Conservation (phyloP, 1,140 invertebrate species). For the Bombus haemorrhoidalis region DNA sequence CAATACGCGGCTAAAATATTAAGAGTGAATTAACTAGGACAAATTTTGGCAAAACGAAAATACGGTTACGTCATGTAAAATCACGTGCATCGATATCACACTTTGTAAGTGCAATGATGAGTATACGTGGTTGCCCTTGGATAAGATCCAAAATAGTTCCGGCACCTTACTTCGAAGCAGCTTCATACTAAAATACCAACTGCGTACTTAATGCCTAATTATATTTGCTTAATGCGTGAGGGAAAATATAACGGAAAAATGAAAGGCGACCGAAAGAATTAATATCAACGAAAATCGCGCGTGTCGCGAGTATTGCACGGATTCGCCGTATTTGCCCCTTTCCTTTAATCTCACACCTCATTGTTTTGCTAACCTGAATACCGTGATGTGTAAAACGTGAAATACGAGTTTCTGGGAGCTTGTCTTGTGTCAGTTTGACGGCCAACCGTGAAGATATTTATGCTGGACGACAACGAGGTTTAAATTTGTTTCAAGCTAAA, state of each 20-base stretch:
- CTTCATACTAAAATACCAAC: constrained; percentile 62
- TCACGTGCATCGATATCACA: constrained; percentile 56
- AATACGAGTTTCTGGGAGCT: constrained; percentile 37
- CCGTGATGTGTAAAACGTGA: constrained; percentile 20
- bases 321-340: neutral
- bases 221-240: constrained; percentile 33
- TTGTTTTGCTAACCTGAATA: constrained; percentile 55
- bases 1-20: neutral
- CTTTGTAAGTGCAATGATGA: constrained; percentile 55
- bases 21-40: neutral
- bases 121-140: constrained; percentile 65
- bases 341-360: constrained; percentile 40
- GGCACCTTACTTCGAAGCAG: constrained; percentile 55
- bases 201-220: constrained; percentile 61
- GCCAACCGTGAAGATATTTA: constrained; percentile 39
- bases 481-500: constrained; percentile 44
- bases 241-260: constrained; percentile 24
- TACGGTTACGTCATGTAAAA: constrained; percentile 48
- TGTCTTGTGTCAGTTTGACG: constrained; percentile 51
- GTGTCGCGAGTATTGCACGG: neutral
- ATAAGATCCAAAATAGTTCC: constrained; percentile 68
- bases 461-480: constrained; percentile 45
- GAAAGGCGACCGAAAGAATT: neutral
- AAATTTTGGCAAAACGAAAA: constrained; percentile 44
- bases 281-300: neutral